Conservation (phyloP, 2,888 invertebrate species). For the Lasioglossum malachurum region DNA sequence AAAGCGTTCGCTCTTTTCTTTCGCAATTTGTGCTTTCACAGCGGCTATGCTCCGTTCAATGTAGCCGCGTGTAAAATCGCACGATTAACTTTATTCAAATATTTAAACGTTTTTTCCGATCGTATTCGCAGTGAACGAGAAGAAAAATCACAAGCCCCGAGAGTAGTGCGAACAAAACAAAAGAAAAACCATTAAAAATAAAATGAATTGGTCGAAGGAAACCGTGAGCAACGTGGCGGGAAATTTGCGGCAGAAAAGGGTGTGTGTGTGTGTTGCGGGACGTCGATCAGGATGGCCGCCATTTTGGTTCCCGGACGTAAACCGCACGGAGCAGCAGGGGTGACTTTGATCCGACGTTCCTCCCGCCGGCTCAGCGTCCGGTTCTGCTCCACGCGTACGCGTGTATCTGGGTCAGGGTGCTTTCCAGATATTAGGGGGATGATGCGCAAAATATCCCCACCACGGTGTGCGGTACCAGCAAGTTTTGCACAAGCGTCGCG, state of each 20-base stretch:
- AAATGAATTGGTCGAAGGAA: neutral
- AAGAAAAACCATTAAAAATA: neutral
- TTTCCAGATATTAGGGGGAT: conserved; percentile 82
- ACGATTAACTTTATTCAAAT: no score
- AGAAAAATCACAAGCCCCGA: no score
- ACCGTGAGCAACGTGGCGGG: neutral
- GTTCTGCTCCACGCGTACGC: conserved; percentile 49
- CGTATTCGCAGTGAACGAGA: no score
- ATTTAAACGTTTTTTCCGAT: no score
- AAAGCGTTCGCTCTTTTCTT: neutral
- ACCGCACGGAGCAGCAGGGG: conserved; percentile 13
- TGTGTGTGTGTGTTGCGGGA: neutral
- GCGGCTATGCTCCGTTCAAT: neutral
- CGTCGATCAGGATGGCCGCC: neutral
- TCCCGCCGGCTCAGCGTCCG: conserved; percentile 53
- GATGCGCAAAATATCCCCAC: conserved; percentile 84
- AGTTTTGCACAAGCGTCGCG: conserved; percentile 57
- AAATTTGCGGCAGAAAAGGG: neutral
- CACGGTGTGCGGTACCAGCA: conserved; percentile 60
- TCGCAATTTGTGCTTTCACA: neutral
- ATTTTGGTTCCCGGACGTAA: neutral
- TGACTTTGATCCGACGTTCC: conserved; percentile 39
- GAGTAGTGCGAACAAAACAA: no score
- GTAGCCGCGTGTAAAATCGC: no score
- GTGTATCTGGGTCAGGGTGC: conserved; percentile 81